phyloP scores from a whole-genome alignment of 2,113 vertebrate species.

The Oceanodroma tethys region DNA sequence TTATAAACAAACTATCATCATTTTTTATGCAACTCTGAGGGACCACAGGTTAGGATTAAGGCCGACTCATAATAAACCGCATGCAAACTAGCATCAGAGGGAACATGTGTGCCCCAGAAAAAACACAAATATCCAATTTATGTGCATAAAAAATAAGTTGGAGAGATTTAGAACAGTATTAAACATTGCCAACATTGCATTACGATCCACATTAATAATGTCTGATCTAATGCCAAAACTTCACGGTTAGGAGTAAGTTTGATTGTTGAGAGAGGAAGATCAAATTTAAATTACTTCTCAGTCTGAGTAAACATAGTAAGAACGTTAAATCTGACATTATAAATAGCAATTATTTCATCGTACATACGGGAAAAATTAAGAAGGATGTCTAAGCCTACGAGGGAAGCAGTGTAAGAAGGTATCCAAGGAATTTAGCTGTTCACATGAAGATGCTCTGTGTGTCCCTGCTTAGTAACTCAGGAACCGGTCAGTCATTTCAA shows the following conservation, averaged over 20 bases:
- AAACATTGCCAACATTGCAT: background rate
- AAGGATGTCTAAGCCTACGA: background rate
- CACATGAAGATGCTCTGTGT: background rate
- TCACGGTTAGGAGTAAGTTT: background rate
- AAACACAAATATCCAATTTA: background rate
- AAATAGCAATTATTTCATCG: background rate
- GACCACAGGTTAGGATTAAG: constrained; percentile 4
- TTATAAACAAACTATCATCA: background rate
- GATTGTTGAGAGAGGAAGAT: background rate
- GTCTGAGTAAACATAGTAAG: background rate
- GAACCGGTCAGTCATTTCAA: background rate
- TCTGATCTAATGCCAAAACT: background rate
- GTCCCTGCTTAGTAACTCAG: background rate
- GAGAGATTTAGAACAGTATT: background rate
- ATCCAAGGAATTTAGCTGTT: background rate
- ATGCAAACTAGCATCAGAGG: background rate
- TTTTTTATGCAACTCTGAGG: background rate
- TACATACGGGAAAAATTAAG: background rate
- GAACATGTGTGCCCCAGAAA: background rate
- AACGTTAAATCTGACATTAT: background rate
- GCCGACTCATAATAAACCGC: background rate
- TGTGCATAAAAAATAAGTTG: background rate
- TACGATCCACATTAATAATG: background rate
- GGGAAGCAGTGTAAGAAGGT: background rate
- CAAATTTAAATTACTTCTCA: background rate